Evolutionary conservation across 2,888 invertebrate genomes (phyloP), one percentile per base, ranked within the genome.

Genomic region (Heliconius charithonia): DNA sequence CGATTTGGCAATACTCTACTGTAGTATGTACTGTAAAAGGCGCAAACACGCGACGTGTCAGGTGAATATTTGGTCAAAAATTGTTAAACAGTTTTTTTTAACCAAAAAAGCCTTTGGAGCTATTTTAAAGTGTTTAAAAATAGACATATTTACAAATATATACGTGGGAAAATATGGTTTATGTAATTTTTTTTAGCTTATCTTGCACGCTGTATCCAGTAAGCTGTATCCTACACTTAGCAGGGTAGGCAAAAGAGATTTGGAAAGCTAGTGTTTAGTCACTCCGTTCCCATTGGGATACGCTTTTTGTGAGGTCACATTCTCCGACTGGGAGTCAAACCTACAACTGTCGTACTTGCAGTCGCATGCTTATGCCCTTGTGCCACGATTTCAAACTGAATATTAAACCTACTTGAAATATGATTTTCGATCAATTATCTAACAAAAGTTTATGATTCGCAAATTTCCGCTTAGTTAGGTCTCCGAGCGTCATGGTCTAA

Each of bases 401-500:
- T 32, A 32, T 32, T 32, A 32, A 0, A 32, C 32, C 32, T 32
- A 37, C 66, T 37, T 67, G 12, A 4, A 67, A 67, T 51, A 56
- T 67, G 13, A 72, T 67, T 62, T 32, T 27, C 41, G 10, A 73
- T 74, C n/a, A 74, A n/a, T 63, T 65, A 66, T 69, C 56, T 72
- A 56, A 65, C 25, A 41, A 59, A 78, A 66, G 41, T 16, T 9
- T 69, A 79, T 80, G 78, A 77, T 79, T 77, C 73, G 78, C 74
- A 75, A 75, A 76, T 80, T 81, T 81, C 74, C 79, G 79, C 79
- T 45, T 70, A 77, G 79, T 81, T 79, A 81, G 78, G 71, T 78
- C 80, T 70, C 27, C 37, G 37, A 67, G 29, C 72, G 77, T 45
- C 37, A 77, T 79, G 80, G 81, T 82, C 82, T 82, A 80, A 81